A percentile compares a stretch with the other conserved stretches of the same genome.
Evolutionary conservation across 1,140 invertebrate genomes (phyloP).

Genomic region (Psilanteris sp.): DNA sequence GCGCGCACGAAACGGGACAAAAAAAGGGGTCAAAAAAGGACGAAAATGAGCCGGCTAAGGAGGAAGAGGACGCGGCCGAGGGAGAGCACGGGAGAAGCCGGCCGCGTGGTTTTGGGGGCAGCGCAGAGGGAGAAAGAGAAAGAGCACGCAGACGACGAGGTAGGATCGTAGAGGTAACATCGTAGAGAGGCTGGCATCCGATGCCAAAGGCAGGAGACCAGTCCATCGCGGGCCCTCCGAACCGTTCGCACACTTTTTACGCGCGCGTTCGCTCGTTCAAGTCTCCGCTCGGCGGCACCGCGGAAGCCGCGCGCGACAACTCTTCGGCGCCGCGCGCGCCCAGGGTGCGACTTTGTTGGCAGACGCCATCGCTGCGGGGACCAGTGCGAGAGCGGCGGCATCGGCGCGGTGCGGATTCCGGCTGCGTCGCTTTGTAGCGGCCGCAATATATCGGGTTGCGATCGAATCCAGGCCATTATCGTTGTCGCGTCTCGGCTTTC

Average conservation of each 20-base stretch:
- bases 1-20: slow-evolving; percentile 57
- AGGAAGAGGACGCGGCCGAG: slow-evolving; percentile 33
- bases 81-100: slow-evolving; percentile 22
- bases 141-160: slow-evolving; percentile 66
- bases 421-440: slow-evolving; percentile 9
- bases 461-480: slow-evolving; percentile 45
- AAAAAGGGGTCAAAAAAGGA: slow-evolving; percentile 54
- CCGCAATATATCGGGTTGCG: slow-evolving; percentile 46
- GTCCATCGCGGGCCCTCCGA: slow-evolving; percentile 79
- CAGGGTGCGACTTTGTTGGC: too few relatives aligned
- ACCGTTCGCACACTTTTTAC: slow-evolving; percentile 74
- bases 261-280: slow-evolving; percentile 74
- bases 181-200: slow-evolving; percentile 77
- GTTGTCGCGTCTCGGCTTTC: slow-evolving; percentile 39
- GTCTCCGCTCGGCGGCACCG: too few relatives aligned
- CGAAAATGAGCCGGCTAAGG: slow-evolving; percentile 33
- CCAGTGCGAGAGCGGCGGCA: too few relatives aligned
- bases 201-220: slow-evolving; percentile 78
- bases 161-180: slow-evolving; percentile 76
- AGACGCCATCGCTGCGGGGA: too few relatives aligned
- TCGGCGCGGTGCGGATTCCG: too few relatives aligned
- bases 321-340: too few relatives aligned
- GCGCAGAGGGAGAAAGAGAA: slow-evolving; percentile 52
- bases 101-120: slow-evolving; percentile 37
- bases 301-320: too few relatives aligned